Base-by-base conservation (phyloP, 2,888 invertebrate species). In the Germaria angustata region DNA sequence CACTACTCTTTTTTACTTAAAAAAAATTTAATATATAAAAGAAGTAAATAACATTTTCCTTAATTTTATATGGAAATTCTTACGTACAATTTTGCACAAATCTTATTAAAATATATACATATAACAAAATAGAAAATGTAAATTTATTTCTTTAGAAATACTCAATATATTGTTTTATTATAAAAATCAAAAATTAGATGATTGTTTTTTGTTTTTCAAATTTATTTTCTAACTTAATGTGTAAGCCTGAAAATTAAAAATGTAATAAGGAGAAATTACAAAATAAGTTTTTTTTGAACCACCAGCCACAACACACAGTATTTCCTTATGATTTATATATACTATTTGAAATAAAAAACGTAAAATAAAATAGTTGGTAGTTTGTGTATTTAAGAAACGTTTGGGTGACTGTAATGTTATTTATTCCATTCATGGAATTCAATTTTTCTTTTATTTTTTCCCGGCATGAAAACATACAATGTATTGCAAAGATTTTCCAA, bases 71-170 rank as follows among this genome's bases (percentile, higher is more conserved):
- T 46, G 44, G 28, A 49, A 73, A 73, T 68, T 73, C 61, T 66
- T 66, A 73, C 72, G 65, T 59, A 80, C 57, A 66, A 80, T 66
- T 79, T 80, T 80, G 79, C 79, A 80, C 79, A 80, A 80, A 73
- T 73, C 32, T 73, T 66, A 66, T 66, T 51, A 59, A 68, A 36
- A 49, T 13, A 46, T 53, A 72, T 53, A 72, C 24, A 65, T 36
- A 39, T 11, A 39, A 65, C 32, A 65, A 44, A 65, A 46, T 28
- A 44, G 51, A 32, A 72, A 46, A 15, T 72, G 24, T 39, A 39
- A 55, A 65, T 24, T 44, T 55, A 61, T 57, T 41, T 49, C 34
- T 66, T 51, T 66, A 80, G 79, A 80, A 80, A 73, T 80, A 80
- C 79, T 80, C 79, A 73, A 80, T 73, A 66, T 59, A 66, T 80